Percentiles rank a stretch among this genome's conserved stretches.
These are phyloP conservation scores for Tachina lurida DNA, from an alignment of 2,888 invertebrate genomes.

Conservation along the genomic window DNA sequence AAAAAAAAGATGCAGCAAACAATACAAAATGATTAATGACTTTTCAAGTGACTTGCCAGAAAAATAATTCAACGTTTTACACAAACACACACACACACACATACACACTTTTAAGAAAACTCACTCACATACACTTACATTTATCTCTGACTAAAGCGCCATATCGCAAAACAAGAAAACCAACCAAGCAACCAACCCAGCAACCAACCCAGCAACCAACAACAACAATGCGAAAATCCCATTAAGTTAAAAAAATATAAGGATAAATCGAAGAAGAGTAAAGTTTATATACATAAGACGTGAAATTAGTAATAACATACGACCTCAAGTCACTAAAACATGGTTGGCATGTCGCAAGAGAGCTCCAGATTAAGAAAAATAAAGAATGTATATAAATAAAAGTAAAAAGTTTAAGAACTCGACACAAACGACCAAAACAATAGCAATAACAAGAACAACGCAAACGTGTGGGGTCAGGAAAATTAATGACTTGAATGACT, in stretches of 20 bases:
- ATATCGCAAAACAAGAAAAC: conserved; percentile 24
- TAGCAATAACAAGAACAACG: conserved; percentile 24
- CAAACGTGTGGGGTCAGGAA: conserved; percentile 77
- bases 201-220: background rate
- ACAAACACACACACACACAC: conserved; percentile 29
- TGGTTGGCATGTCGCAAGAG: conserved; percentile 68
- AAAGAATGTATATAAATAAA: conserved; percentile 29
- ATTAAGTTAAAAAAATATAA: background rate
- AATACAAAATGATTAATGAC: conserved; percentile 81
- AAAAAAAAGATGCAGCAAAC: background rate
- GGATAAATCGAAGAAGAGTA: conserved; percentile 58
- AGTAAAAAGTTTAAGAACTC: conserved; percentile 39
- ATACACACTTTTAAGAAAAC: conserved; percentile 10
- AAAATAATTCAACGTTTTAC: conserved; percentile 73
- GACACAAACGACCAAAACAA: conserved; percentile 43
- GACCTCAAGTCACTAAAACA: conserved; percentile 71
- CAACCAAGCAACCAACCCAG: conserved; percentile 1
- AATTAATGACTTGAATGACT: conserved; percentile 81
- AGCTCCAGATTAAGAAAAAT: conserved; percentile 68
- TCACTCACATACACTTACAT: conserved; percentile 19
- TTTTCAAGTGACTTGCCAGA: conserved; percentile 82
- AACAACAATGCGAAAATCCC: conserved; percentile 31
- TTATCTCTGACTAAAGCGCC: conserved; percentile 46
- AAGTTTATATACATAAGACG: conserved; percentile 65
- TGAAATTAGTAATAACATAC: conserved; percentile 73